phyloP scores from a whole-genome alignment of 2,888 invertebrate genomes.

The Stegophylla sp. region DNA sequence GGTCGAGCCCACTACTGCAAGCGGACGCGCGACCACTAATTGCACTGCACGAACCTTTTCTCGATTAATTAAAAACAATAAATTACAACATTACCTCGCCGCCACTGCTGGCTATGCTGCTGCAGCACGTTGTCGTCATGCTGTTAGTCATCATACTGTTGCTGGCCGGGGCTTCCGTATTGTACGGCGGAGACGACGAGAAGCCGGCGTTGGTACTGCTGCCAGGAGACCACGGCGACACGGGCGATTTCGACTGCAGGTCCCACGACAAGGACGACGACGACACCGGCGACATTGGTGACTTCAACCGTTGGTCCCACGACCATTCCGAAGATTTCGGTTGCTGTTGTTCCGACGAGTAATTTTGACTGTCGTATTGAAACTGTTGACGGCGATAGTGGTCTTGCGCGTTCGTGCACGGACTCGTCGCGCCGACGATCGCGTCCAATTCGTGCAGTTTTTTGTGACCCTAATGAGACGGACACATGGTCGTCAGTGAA shows the following conservation, averaged over 20 bases:
- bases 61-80: not conserved
- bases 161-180: not conserved
- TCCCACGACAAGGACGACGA: conserved; percentile 26
- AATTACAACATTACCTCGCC: conserved; percentile 47
- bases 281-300: not conserved
- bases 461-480: conserved; percentile 29
- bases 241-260: conserved; percentile 17
- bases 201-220: too few species aligned
- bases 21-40: not conserved
- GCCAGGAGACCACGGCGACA: conserved; percentile 9
- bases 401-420: not conserved
- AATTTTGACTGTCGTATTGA: not conserved
- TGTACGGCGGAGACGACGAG: not conserved
- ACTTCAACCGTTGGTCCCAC: not conserved
- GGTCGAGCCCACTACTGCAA: too few species aligned
- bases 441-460: conserved; percentile 28
- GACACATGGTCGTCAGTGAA: too few species aligned
- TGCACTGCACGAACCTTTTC: too few species aligned
- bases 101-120: conserved; percentile 39
- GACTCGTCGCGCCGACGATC: not conserved
- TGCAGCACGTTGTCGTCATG: conserved; percentile 41
- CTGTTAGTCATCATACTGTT: conserved; percentile 32
- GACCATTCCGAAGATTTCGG: conserved; percentile 39
- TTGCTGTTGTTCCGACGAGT: not conserved
- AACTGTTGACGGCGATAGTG: not conserved